phyloP scores from a whole-genome alignment of 2,113 vertebrate genomes.

The Fulmarus glacialis region DNA sequence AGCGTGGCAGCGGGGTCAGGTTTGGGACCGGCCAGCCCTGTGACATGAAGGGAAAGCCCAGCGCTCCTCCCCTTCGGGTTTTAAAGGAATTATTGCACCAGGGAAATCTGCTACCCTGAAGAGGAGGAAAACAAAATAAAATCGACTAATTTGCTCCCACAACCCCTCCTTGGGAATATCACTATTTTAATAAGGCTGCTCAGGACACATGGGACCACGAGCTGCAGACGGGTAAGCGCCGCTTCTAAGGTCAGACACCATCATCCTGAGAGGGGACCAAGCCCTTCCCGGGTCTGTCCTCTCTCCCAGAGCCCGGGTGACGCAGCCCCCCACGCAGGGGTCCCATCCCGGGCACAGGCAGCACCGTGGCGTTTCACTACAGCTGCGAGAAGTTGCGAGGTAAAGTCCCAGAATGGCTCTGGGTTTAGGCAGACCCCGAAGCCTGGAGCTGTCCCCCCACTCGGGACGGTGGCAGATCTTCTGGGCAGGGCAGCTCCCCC shows the following conservation, averaged over 20 bases:
- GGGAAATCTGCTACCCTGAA: conserved; percentile 9
- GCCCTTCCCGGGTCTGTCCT: neutral
- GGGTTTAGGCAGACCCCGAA: neutral
- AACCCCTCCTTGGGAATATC: neutral
- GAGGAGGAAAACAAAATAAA: neutral
- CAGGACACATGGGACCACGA: neutral
- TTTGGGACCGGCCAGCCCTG: neutral
- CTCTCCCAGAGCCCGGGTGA: neutral
- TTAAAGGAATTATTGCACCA: conserved; percentile 54
- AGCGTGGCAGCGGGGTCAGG: neutral
- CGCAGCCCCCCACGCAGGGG: rapidly evolving
- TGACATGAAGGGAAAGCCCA: neutral
- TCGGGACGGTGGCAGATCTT: rapidly evolving
- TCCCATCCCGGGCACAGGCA: neutral
- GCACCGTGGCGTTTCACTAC: neutral
- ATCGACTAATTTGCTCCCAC: neutral
- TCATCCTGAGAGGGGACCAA: neutral
- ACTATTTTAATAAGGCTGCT: neutral
- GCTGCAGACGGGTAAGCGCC: neutral
- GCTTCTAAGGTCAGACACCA: neutral
- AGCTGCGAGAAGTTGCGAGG: neutral
- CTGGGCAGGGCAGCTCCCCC: neutral
- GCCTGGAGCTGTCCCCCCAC: neutral
- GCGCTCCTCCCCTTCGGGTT: neutral
- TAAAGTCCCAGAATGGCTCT: neutral